Evolutionary conservation across 2,888 invertebrate species (phyloP).

Genomic region (Luperina testacea): DNA sequence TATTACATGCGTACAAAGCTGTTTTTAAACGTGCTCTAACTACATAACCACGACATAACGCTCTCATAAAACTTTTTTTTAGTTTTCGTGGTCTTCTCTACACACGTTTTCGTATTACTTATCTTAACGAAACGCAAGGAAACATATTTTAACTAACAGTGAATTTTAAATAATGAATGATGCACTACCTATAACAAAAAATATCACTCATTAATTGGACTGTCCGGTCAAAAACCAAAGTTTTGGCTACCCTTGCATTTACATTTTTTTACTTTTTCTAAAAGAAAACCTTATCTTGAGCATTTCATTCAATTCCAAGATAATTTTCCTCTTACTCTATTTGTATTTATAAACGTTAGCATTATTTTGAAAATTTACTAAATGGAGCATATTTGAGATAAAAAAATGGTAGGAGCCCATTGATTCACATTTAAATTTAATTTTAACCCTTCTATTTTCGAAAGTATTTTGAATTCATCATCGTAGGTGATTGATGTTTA

Average conservation of each 20-base stretch:
- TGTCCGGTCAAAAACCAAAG: neutral
- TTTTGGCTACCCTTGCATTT: conserved; percentile 4
- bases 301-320: neutral
- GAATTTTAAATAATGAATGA: neutral
- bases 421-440: neutral
- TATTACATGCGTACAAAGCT: neutral
- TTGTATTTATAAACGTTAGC: neutral
- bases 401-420: neutral
- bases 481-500: too few relatives aligned
- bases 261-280: neutral
- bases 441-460: neutral
- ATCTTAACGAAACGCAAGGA: neutral
- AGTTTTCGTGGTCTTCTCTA: neutral
- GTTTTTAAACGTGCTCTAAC: conserved; percentile 47
- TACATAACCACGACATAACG: neutral
- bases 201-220: neutral
- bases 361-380: neutral
- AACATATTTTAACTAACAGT: neutral
- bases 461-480: too few relatives aligned
- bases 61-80: neutral
- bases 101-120: neutral
- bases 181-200: neutral
- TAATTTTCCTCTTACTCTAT: neutral
- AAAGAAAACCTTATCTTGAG: neutral
- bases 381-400: neutral